A percentile compares a stretch with the other conserved stretches of the same genome.
Evolutionary conservation across 2,113 vertebrate genomes (phyloP).

Genomic region (Sus scrofa): T2T-Sscrofa CM000824.6:69709001-69709500

Average conservation of each 20-base stretch:
- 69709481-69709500: neutral
- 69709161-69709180: neutral
- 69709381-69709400: neutral
- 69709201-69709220: neutral
- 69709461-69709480: neutral
- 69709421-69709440: neutral
- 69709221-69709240: too few relatives aligned
- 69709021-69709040: neutral
- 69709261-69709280: rapidly evolving
- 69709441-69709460: neutral
- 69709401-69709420: neutral
- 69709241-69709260: neutral
- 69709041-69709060: neutral
- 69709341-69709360: neutral
- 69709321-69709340: neutral
- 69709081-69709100: neutral
- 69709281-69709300: too few relatives aligned
- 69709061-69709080: neutral
- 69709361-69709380: neutral
- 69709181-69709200: neutral
- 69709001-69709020: neutral
- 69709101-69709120: neutral
- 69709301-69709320: neutral
- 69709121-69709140: neutral
- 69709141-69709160: neutral